Evolutionary conservation across 92 coral and sea anemone genomes (phyloP), one percentile per base, ranked within the genome.

Genomic region (Porites divaricata): DNA sequence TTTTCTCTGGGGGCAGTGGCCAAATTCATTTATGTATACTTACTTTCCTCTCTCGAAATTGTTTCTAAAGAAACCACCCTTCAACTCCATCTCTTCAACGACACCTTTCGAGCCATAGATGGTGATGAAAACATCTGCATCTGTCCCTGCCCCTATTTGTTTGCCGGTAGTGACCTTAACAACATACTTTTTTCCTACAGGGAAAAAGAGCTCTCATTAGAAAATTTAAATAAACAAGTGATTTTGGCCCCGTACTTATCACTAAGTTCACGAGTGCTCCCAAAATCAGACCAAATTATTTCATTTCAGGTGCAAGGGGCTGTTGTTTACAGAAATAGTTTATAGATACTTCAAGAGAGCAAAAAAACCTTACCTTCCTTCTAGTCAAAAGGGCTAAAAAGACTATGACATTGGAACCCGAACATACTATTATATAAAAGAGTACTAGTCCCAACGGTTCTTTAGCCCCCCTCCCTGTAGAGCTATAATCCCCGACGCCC

Each of bases 21-120:
- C 45, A 35, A 35, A 35, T 35, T 35, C 4, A 35, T 35, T 0
- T 35, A 35, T 35, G 45, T 35, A 35, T 35, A 87, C 90, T 63
- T 74, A 87, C 90, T 72, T 72, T 57, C 90, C 90, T 24, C n/a
- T 52, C 49, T 70, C 64, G 35, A 87, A 87, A 51, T 73, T 63
- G 64, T 87, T 73, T 13, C 22, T 24, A 9, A 61, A 41, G 0
- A 70, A 22, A 1, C 63, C 81, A 2, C 67, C 45, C 17, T 20
- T 68, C 7, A 87, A 80, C 11, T 78, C 51, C 79, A 62, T 73
- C 23, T 73, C 51, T 15, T 24, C 0, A 13, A 87, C 45, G 15
- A 35, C 8, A 58, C 75, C 87, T 16, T 72, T 87, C 7, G 72
- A 9, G 8, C 90, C 90, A 20, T 61, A 26, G 25, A 87, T 63